Evolutionary conservation across 2,113 vertebrate genomes (phyloP).

Genomic region (Lagopus muta): DNA sequence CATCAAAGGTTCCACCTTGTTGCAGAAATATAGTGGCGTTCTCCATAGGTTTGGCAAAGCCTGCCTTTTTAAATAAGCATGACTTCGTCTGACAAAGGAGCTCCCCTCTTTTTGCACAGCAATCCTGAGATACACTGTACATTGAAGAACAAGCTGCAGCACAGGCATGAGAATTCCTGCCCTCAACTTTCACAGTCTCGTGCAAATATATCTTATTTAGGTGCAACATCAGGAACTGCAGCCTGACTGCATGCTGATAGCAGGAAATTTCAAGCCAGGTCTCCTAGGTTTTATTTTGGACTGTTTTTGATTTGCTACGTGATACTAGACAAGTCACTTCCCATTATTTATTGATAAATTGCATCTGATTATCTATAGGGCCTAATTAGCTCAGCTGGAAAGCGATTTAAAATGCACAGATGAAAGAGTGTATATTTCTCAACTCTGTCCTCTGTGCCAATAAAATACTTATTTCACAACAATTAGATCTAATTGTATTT

Average conservation of each 20-base stretch:
- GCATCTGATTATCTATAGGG: conserved; percentile 36
- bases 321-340: conserved; percentile 9
- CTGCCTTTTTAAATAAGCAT: not conserved
- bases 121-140: not conserved
- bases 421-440: conserved; percentile 33
- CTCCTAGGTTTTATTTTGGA: not conserved
- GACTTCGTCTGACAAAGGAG: not conserved
- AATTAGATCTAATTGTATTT: conserved; percentile 55
- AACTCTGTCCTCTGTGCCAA: conserved; percentile 38
- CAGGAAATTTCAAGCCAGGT: not conserved
- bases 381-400: conserved; percentile 52
- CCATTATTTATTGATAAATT: conserved; percentile 50
- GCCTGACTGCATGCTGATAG: not conserved
- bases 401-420: conserved; percentile 46
- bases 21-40: not conserved
- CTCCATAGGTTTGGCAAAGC: accelerated
- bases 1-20: not conserved
- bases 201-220: not conserved
- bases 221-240: not conserved
- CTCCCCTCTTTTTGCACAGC: not conserved
- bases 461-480: conserved; percentile 53
- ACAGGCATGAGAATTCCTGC: not conserved
- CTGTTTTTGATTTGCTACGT: conserved; percentile 11
- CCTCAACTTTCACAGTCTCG: not conserved
- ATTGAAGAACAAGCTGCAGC: not conserved